Evolutionary conservation across 92 coral and sea anemone genomes (phyloP).

Genomic region (Bergia sp.): DNA sequence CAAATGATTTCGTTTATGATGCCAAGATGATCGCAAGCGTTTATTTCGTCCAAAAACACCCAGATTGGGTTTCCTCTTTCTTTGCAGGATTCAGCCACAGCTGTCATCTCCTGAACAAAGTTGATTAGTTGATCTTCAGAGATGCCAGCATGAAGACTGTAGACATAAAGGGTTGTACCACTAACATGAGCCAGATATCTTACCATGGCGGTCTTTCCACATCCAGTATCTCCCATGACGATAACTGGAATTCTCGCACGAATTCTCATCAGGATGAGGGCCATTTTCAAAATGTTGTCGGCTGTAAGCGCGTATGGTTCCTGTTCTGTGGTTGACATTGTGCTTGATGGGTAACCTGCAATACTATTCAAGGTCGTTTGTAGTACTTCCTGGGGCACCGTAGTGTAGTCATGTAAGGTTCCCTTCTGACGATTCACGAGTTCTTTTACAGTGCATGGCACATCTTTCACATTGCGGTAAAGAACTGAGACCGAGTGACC

Average conservation of each 20-base stretch:
- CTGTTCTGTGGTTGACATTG: background rate
- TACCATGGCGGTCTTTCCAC: constrained; percentile 42
- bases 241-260: constrained; percentile 36
- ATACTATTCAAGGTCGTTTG: constrained; percentile 19
- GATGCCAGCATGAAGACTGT: constrained; percentile 41
- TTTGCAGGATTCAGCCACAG: background rate
- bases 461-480: constrained; percentile 5
- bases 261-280: constrained; percentile 30
- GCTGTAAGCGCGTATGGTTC: constrained; percentile 43
- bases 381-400: constrained; percentile 26
- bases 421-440: constrained; percentile 22
- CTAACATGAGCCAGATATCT: constrained; percentile 41
- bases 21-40: constrained; percentile 51
- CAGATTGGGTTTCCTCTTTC: constrained; percentile 21
- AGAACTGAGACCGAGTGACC: constrained; percentile 17
- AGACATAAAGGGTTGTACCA: constrained; percentile 10
- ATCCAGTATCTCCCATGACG: constrained; percentile 52
- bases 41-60: constrained; percentile 51
- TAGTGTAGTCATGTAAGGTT: constrained; percentile 26
- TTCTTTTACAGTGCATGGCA: constrained; percentile 18
- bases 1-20: constrained; percentile 37
- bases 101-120: constrained; percentile 15
- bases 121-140: constrained; percentile 23
- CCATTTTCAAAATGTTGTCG: constrained; percentile 50
- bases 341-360: constrained; percentile 7